Base-by-base conservation (phyloP, 2,888 invertebrate genomes). In the Noctua fimbriata region DNA sequence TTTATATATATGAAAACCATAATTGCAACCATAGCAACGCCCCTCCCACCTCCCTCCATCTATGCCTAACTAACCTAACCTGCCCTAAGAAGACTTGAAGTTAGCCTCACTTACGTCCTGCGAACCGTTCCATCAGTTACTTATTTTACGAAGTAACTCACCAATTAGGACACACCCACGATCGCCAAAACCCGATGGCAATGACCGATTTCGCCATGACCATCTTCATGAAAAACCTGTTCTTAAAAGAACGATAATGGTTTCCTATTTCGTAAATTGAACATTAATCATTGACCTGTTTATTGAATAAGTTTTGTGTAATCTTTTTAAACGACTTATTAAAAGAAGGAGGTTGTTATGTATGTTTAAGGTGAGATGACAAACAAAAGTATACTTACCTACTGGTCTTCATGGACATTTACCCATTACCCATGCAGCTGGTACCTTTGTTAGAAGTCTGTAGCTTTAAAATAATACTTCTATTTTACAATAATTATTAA, bases 161-260 rank as follows among this genome's bases (percentile, higher is more conserved):
- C 47, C 21, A 69, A n/a, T 65, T 12, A 47, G 16, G 36, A 63
- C 55, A 41, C 16, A 67, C 49, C 70, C 70, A 16, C 14, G 16
- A 32, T 63, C 9, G n/a, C 49, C 55, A 52, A 63, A n/a, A 88
- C 88, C 78, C 32, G 90, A 89, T 89, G 88, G 92, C 92, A 93
- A 91, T 93, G 92, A 87, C 92, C 92, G 91, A 92, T 88, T 92
- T 85, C 79, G 74, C 80, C 83, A 72, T 18, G 60, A 78, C 88
- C 90, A 90, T 91, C 81, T 88, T 87, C 71, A 84, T 21, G 60
- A 82, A 79, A 78, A 84, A 82, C 88, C 63, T 66, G 88, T 85
- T 82, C 32, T 32, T 47, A 18, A 41, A 41, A 85, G 9, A 58
- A 41, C 63, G 28, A 14, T 44, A 58, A 52, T 69, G 41, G 47